Base-by-base conservation (phyloP, 2,797 vertebrate genomes). In the Eremophila alpestris region DNA sequence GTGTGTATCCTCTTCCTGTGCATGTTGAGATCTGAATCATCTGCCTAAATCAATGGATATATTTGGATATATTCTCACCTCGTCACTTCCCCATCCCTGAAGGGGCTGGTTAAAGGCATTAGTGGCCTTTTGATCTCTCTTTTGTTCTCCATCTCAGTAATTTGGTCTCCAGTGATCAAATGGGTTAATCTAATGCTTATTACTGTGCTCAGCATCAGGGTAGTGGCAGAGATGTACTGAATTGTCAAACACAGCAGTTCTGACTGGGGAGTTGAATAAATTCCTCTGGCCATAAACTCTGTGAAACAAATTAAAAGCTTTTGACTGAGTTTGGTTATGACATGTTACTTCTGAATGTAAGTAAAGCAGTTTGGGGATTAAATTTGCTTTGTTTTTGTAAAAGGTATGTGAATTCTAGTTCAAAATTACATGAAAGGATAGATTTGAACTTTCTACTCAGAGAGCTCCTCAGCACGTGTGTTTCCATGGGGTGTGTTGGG, bases 21-120 rank as follows among this genome's bases (percentile, higher is more conserved):
- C 89, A 88, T 89, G 60, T 91, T 81, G 79, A 91, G 95, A 83
- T 85, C 32, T 94, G 94, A 96, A 88, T 96, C 91, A 91, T 73
- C 62, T 62, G 55, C 87, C 69, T 79, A 62, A 79, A 81, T 90
- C 73, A 76, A 77, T 24, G 18, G 73, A 64, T 85, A 36, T 74
- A 8, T 91, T 94, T 24, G 18, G 73, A 64, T 85, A 36, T 74
- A 8, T 91, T 94, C 93, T 80, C 87, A 87, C 74, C 76, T 91
- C 14, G 0, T 88, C 88, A 45, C 81, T 95, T 95, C 91, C 83
- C 79, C 78, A 51, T 82, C 85, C 83, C 83, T 65, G 46, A 90
- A 91, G 87, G 90, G 73, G 26, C 65, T 85, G 29, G 84, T 87
- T 93, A 87, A 89, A 84, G 91, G 79, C 83, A 62, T 86, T 90